A percentile compares a stretch with the other conserved stretches of the same genome.
These are phyloP conservation scores for Aporrectodea caliginosa DNA, from an alignment of 1,140 invertebrate genomes.

Conservation along the genomic window DNA sequence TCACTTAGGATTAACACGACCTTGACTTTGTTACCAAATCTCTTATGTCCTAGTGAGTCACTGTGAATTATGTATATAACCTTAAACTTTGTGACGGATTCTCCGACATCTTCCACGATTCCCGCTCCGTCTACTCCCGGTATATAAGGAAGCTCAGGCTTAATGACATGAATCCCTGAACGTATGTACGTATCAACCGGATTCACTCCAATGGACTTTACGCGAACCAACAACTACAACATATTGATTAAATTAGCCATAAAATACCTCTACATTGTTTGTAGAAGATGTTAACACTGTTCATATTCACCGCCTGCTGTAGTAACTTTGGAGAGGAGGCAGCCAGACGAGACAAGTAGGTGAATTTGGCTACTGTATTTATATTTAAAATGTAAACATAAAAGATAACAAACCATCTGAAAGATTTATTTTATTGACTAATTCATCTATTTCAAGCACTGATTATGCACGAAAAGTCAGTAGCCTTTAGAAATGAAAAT, in stretches of 20 bases:
- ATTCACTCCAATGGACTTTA: conserved; percentile 60
- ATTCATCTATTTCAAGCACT: too few species aligned
- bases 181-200: conserved; percentile 65
- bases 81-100: conserved; percentile 55
- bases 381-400: not conserved
- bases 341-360: too few species aligned
- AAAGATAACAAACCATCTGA: not conserved
- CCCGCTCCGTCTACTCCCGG: conserved; percentile 61
- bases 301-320: too few species aligned
- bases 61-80: conserved; percentile 38
- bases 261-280: not conserved
- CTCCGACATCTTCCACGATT: conserved; percentile 57
- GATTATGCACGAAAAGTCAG: too few species aligned
- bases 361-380: not conserved
- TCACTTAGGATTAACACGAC: not conserved
- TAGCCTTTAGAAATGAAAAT: too few species aligned
- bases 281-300: too few species aligned
- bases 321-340: too few species aligned
- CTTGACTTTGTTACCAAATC: not conserved
- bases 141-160: conserved; percentile 58
- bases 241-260: not conserved
- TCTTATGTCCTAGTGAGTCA: not conserved
- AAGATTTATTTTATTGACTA: too few species aligned
- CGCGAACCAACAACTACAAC: conserved; percentile 49
- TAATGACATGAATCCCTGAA: conserved; percentile 53